Base-by-base conservation (phyloP, 2,888 invertebrate species). In the Empis livida region DNA sequence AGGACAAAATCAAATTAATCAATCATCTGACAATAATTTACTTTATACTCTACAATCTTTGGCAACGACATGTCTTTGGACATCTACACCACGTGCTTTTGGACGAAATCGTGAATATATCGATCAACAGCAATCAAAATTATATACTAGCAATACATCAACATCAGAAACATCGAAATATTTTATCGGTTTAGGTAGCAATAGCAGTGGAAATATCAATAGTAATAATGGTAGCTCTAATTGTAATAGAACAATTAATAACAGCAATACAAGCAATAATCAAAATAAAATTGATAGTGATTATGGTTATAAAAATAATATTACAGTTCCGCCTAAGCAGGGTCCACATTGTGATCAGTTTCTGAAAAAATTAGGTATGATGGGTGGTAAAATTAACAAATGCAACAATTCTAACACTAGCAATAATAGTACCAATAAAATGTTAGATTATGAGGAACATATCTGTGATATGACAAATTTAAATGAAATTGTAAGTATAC, bases 261-360 rank as follows among this genome's bases (percentile, higher is more conserved):
- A 38, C 11, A 38, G 20, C 23, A 42, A 45, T 31, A 15, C 10
- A 14, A n/a, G n/a, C 37, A 16, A 38, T 44, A 46, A 43, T 39
- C 23, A 27, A 27, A 8, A 6, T 27, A 27, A 27, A 6, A 27
- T 27, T 27, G 23, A 27, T 9, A 27, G 23, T 27, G 23, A 27
- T 27, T 27, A 27, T 27, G 23, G 5, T 27, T 27, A 27, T 27
- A 40, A 39, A 17, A 13, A 39, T 17, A 39, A 10, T 13, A 11
- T 17, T 17, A 39, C 10, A 3, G 39, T 17, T 39, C 13, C 61
- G 55, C 65, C 66, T 48, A 66, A 65, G 45, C 67, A 67, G 54
- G 70, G 70, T 55, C 68, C 69, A 56, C 70, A 70, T 61, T 70
- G 69, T 64, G 69, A 68, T 62, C 64, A 66, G 60, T 70, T 70